A percentile compares a stretch with the other conserved stretches of the same genome.
Evolutionary conservation across 2,888 invertebrate genomes (phyloP).

Genomic region (Ganaspis brasiliensis): DNA sequence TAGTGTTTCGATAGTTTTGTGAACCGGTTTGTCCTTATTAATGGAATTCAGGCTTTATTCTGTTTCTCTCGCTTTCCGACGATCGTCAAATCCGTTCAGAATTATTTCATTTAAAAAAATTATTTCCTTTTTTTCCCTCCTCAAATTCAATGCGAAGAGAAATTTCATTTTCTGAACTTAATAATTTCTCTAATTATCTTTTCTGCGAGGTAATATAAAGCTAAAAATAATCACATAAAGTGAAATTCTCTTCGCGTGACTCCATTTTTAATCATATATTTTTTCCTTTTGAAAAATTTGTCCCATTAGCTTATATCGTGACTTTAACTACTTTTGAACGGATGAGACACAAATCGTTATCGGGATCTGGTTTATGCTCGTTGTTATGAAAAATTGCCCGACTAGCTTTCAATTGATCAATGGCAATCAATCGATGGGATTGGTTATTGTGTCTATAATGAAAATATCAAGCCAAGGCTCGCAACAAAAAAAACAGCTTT

Average conservation of each 20-base stretch:
- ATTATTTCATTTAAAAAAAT: neutral
- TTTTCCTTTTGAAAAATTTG: neutral
- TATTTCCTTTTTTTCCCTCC: neutral
- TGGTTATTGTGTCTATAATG: neutral
- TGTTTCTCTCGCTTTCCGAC: constrained; percentile 61
- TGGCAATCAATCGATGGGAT: constrained; percentile 11
- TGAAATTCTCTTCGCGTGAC: neutral
- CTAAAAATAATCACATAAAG: no score
- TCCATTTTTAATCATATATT: neutral
- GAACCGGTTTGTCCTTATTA: neutral
- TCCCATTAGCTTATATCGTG: constrained; percentile 13
- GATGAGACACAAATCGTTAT: constrained; percentile 18
- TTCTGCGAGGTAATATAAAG: no score
- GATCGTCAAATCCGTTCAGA: constrained; percentile 42
- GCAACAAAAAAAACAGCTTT: constrained; percentile 50
- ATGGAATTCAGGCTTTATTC: constrained; percentile 33
- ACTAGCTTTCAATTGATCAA: constrained; percentile 3
- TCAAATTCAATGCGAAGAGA: no score
- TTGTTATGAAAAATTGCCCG: constrained; percentile 16
- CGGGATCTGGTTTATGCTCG: constrained; percentile 24
- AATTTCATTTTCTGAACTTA: no score
- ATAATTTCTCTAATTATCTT: no score
- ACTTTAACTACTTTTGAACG: constrained; percentile 11
- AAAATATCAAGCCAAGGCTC: constrained; percentile 48
- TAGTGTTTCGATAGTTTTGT: neutral